Conservation (phyloP, 2,113 vertebrate genomes). For the Microcebus jonahi region DNA sequence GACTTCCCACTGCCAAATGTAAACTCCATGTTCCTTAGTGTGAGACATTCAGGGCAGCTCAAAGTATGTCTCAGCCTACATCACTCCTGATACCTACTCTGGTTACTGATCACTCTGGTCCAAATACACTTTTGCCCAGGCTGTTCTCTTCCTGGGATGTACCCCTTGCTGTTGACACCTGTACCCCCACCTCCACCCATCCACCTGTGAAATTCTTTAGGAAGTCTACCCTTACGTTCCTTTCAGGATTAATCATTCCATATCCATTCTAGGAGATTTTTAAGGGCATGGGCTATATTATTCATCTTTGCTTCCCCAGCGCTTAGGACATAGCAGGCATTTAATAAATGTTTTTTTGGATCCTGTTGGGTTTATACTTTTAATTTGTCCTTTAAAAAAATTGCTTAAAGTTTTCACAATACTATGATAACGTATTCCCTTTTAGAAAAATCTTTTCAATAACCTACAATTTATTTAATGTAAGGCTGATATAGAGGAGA, state of each 20-base stretch:
- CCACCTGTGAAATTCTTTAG: not conserved
- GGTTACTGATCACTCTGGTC: no score
- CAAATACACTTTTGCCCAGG: not conserved
- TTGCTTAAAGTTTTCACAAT: not conserved
- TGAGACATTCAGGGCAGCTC: not conserved
- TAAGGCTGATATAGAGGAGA: not conserved
- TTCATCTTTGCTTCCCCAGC: not conserved
- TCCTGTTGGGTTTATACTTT: slow-evolving; percentile 27
- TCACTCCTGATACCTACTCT: not conserved
- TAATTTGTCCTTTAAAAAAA: not conserved
- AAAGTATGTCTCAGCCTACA: not conserved
- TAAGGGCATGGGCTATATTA: not conserved
- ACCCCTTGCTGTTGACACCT: not conserved
- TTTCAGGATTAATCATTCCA: not conserved
- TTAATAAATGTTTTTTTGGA: not conserved
- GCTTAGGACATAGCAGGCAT: not conserved
- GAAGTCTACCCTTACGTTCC: not conserved
- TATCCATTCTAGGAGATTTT: not conserved
- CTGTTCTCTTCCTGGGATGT: not conserved
- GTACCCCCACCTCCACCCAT: no score
- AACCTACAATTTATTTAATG: not conserved
- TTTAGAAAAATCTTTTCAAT: not conserved
- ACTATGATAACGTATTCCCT: not conserved
- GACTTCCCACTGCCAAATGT: not conserved
- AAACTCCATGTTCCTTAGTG: not conserved